Conservation (phyloP, 2,888 invertebrate genomes). For the Caenorhabditis sp. region DNA sequence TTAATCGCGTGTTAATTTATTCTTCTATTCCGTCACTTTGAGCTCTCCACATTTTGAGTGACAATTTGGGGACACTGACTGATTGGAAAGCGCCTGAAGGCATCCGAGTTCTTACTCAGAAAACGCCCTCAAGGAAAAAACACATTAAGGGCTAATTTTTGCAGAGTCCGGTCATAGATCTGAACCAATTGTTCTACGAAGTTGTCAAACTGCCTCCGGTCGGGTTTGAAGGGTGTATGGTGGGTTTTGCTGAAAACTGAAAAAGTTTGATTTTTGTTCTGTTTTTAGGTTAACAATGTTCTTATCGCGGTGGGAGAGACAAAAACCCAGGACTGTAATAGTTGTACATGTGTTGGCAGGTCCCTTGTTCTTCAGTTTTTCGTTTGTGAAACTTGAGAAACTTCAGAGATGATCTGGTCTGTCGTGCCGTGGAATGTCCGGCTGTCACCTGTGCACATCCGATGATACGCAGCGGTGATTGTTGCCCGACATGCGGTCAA, state of each 20-base stretch:
- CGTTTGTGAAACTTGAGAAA: not conserved
- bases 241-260: too few relatives aligned
- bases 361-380: too few relatives aligned
- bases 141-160: not conserved
- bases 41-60: constrained; percentile 1
- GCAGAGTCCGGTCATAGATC: constrained; percentile 12
- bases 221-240: constrained; percentile 44
- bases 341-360: constrained; percentile 42
- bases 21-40: not conserved
- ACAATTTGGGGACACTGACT: not conserved
- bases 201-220: constrained; percentile 18
- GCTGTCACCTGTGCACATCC: constrained; percentile 38
- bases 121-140: too few relatives aligned
- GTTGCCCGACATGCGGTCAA: constrained; percentile 52
- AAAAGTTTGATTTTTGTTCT: not conserved
- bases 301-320: constrained; percentile 62
- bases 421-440: constrained; percentile 48
- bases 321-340: constrained; percentile 21
- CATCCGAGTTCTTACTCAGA: too few relatives aligned
- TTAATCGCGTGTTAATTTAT: constrained; percentile 40
- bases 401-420: constrained; percentile 46
- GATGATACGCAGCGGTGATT: constrained; percentile 36
- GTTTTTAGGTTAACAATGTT: constrained; percentile 58
- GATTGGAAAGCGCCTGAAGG: too few relatives aligned
- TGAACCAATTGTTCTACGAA: constrained; percentile 35